Evolutionary conservation across 1,140 invertebrate genomes (phyloP), one percentile per base, ranked within the genome.

Genomic region (Panagrolaimus sp.): DNA sequence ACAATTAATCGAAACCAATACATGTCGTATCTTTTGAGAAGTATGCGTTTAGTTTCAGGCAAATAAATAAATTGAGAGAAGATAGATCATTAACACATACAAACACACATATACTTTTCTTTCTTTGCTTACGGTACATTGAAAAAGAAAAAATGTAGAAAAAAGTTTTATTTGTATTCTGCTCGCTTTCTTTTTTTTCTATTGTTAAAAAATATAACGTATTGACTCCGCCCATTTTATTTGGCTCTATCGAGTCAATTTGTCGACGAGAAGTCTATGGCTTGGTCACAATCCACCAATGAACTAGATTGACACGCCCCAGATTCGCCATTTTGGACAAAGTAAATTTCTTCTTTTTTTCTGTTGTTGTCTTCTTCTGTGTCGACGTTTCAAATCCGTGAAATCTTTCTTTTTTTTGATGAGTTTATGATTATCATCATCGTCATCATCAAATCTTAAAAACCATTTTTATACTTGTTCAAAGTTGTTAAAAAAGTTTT

Each of bases 251-350:
- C 51, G 51, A 57, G 51, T 57, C 51, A 57, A 57, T 57, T 57
- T 57, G 51, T 57, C 51, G 51, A 57, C 27, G 51, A 57, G 51
- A 57, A 57, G 51, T 57, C 51, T 57, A 27, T 27, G 27, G 51
- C 31, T 38, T 38, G 31, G 2, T 38, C 31, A 38, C 31, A 38
- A 38, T 38, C 31, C 31, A 38, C 27, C 51, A 57, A 27, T 27
- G 51, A 57, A 20, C 20, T 57, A 20, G 20, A 57, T 25, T 57
- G 51, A 57, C 20, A 27, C 51, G 51, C 51, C 51, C 51, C 20
- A 57, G 20, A 57, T 27, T 11, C 51, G 20, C 51, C 51, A 57
- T 57, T 57, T 27, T 11, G 27, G 20, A 57, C 51, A 27, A 57
- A 25, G 51, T 38, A 38, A 38, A 38, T 38, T 38, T 7, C 7